Evolutionary conservation across 2,113 vertebrate species (phyloP).

Genomic region (Maccullochella peelii): DNA sequence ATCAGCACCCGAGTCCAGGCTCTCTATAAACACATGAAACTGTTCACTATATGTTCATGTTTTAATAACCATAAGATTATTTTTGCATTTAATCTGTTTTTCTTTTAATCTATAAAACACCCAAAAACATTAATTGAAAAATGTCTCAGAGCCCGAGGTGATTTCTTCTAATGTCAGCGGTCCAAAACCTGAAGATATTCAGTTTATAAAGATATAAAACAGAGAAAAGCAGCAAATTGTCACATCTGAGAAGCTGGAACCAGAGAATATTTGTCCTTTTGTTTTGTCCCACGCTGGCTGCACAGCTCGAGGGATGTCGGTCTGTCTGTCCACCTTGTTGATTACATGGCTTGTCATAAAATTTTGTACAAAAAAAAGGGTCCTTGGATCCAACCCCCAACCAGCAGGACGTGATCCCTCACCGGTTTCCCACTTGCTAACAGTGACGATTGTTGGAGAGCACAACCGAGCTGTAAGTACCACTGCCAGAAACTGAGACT

Average conservation of each 20-base stretch:
- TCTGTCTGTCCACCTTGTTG: too few relatives aligned
- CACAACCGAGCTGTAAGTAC: not conserved
- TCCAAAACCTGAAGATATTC: not conserved
- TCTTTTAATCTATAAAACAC: not conserved
- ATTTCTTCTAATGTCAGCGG: not conserved
- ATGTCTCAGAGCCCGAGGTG: not conserved
- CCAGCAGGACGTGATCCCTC: not conserved
- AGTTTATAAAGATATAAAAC: not conserved
- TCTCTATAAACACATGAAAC: slow-evolving; percentile 9
- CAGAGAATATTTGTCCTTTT: not conserved
- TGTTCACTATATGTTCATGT: too few relatives aligned
- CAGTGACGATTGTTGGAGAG: not conserved
- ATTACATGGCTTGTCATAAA: not conserved
- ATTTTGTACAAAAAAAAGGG: not conserved
- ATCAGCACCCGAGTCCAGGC: slow-evolving; percentile 1
- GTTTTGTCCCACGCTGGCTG: too few relatives aligned
- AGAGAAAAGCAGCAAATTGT: not conserved
- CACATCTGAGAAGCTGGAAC: not conserved
- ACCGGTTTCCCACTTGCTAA: not conserved
- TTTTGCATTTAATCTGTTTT: not conserved
- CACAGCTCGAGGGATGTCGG: not conserved
- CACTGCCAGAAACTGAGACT: not conserved
- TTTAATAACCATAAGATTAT: not conserved
- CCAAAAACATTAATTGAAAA: not conserved
- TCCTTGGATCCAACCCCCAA: not conserved